Base-by-base conservation (phyloP, 2,888 invertebrate species). In the Drosophila kokeensis region DNA sequence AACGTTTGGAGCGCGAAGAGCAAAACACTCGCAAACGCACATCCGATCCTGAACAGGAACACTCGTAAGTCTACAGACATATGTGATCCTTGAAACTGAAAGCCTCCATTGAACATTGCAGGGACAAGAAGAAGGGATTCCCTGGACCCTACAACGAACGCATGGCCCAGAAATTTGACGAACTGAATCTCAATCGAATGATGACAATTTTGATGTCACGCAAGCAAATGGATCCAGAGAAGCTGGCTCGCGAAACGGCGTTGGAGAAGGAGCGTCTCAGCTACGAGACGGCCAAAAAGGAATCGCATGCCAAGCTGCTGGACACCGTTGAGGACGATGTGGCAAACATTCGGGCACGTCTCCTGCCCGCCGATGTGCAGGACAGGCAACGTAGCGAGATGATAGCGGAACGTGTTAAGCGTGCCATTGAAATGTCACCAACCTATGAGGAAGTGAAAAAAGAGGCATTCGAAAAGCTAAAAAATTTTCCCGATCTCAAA, bases 251-350 rank as follows among this genome's bases (percentile, higher is more conserved):
- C 93, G 95, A 73, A 94, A 96, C 87, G 92, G 93, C 93, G 7
- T 94, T 96, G 77, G 96, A 96, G 82, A 95, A 95, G 76, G 95
- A 96, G 45, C 95, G 95, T 0, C 94, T 96, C 0, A 94, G 94
- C 29, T 93, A 93, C 67, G 77, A 94, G 92, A 89, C 83, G 4
- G 87, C 91, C 21, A 93, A 93, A 24, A 92, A 91, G 60, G 87
- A 91, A 8, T 91, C 92, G 0, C 77, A 92, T 2, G 66, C 72
- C 3, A 77, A 84, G 30, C 79, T 90, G 1, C 66, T 92, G n/a
- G 73, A 80, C 10, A 79, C 70, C 10, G 87, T 92, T 15, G 89
- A 90, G 13, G 90, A 91, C 38, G 92, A 93, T 34, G 77, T 93
- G 1, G 89, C 92, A 8, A 81, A 76, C n/a, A 81, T 93, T 15